Base-by-base conservation (phyloP, 1,140 invertebrate species). In the Adoxophyes honmai region DNA sequence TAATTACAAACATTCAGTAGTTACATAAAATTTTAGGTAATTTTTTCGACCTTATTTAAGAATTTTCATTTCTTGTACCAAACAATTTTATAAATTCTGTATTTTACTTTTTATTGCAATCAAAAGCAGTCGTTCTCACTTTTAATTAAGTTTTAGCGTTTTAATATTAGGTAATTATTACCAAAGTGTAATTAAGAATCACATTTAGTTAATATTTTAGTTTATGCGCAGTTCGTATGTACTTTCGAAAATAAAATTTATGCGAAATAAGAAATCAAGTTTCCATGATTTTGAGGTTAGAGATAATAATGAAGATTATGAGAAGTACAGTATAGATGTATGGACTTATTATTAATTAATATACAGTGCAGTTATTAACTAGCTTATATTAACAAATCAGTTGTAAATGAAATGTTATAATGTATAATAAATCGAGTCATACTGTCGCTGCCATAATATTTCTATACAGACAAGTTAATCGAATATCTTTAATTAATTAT, bases 151-250 rank as follows among this genome's bases (percentile, higher is more conserved):
- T 69, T 68, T 58, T 55, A 65, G 59, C 70, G 74, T 68, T 74
- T 74, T 73, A 73, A 81, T 69, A 58, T 57, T 81, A 86, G 80
- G 73, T 86, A 76, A 77, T 75, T 81, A 86, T 84, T 83, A 86
- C 83, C 83, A 86, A 86, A 86, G 83, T 83, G 75, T 86, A 82
- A 77, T 79, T 85, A 79, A 81, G 79, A 69, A 78, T 73, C 70
- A 73, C 71, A 72, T 65, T 64, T 65, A 73, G 68, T 66, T 52
- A 34, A 52, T 77, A 72, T 33, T 42, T 64, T 64, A 72, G 64
- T 54, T 62, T 59, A 55, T 33, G 42, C 13, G 53, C 53, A 55
- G 53, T 38, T 48, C 42, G 42, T 48, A 48, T 48, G 16, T 48
- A 48, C 42, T 18, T 21, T 44, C 39, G 9, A 9, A 44, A 44